phyloP scores from a whole-genome alignment of 2,113 vertebrate genomes.

The Tachysurus vachellii region DNA sequence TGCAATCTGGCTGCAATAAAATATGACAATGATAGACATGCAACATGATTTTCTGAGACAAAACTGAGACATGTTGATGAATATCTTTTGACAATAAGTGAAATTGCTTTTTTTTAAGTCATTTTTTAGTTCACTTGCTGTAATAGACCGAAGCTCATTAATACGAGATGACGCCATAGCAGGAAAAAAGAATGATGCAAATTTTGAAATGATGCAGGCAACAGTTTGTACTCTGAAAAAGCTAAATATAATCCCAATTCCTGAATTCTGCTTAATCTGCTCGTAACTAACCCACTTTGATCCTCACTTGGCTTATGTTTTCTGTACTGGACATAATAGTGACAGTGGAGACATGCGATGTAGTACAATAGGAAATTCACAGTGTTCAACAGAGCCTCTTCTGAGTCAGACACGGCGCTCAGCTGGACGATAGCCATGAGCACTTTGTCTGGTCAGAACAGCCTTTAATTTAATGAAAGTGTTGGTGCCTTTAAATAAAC shows the following conservation, averaged over 20 bases:
- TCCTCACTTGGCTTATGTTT: neutral
- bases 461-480: neutral
- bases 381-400: neutral
- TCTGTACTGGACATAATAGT: neutral
- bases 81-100: neutral
- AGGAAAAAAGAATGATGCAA: neutral
- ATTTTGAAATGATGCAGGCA: neutral
- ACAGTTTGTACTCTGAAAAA: neutral
- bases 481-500: neutral
- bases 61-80: neutral
- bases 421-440: neutral
- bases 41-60: neutral
- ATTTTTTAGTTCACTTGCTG: neutral
- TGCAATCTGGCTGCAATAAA: neutral
- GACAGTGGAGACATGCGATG: constrained; percentile 5
- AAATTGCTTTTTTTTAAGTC: neutral
- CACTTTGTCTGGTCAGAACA: neutral
- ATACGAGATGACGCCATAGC: neutral
- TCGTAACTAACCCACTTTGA: neutral
- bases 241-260: neutral
- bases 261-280: too few species aligned
- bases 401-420: neutral
- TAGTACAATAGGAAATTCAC: constrained; percentile 15
- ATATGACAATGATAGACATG: neutral
- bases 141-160: neutral